Evolutionary conservation across 1,140 invertebrate species (phyloP).

Genomic region (Portunus trituberculatus): DNA sequence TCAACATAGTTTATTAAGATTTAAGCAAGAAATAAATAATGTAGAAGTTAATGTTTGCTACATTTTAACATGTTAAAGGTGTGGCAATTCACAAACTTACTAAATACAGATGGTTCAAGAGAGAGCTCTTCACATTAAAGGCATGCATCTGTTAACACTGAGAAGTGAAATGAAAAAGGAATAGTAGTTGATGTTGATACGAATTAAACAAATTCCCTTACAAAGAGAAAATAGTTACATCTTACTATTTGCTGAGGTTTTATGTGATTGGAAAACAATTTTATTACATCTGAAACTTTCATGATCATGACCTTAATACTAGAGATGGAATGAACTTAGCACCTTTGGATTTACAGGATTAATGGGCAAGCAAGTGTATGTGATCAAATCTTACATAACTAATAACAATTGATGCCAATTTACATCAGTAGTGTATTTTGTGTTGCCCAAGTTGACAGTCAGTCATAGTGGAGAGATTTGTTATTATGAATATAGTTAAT

Average conservation of each 20-base stretch:
- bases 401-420: constrained; percentile 70
- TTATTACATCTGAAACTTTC: constrained; percentile 52
- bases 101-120: constrained; percentile 26
- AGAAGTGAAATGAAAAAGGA: background rate
- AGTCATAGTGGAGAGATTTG: constrained; percentile 65
- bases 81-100: background rate
- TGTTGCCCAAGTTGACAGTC: constrained; percentile 71
- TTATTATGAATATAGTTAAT: constrained; percentile 5
- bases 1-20: background rate
- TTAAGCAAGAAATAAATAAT: constrained; percentile 27
- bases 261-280: constrained; percentile 65
- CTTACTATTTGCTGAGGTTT: background rate
- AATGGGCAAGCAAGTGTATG: constrained; percentile 64
- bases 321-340: constrained; percentile 75
- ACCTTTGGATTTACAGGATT: constrained; percentile 70
- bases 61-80: constrained; percentile 24
- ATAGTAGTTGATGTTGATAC: constrained; percentile 38
- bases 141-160: constrained; percentile 30
- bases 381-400: constrained; percentile 69
- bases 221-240: constrained; percentile 49
- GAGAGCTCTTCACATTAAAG: constrained; percentile 40
- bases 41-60: constrained; percentile 5
- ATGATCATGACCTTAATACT: constrained; percentile 71
- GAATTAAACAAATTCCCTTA: constrained; percentile 29
- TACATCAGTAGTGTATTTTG: constrained; percentile 37